Evolutionary conservation across 2,113 vertebrate genomes (phyloP).

Genomic region (Nothobranchius kuhntae): DNA sequence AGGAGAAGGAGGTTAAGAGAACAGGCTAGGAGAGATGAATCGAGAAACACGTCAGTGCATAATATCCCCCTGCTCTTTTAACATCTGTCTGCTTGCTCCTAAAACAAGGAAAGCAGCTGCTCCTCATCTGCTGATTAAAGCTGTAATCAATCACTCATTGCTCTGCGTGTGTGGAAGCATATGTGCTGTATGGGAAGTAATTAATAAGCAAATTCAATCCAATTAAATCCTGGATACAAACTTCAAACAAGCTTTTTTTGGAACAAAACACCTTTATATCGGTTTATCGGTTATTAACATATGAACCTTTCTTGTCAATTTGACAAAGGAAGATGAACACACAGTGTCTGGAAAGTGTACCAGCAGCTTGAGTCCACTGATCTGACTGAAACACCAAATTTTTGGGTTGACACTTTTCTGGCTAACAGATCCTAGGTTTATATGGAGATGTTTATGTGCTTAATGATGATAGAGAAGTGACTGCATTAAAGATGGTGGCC

Average conservation of each 20-base stretch:
- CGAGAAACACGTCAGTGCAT: not conserved
- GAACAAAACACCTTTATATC: not conserved
- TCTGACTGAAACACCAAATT: too few species aligned
- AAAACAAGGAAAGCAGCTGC: constrained; percentile 56
- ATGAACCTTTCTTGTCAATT: not conserved
- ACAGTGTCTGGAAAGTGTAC: not conserved
- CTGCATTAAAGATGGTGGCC: not conserved
- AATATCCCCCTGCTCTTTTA: constrained; percentile 42
- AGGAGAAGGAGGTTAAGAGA: constrained; percentile 32
- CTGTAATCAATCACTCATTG: constrained; percentile 63
- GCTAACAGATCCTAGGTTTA: not conserved
- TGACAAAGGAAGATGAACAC: not conserved
- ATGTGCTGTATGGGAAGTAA: constrained; percentile 6
- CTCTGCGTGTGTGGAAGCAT: constrained; percentile 9
- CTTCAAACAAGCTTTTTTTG: not conserved
- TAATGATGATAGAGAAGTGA: not conserved
- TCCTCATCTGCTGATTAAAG: constrained; percentile 59
- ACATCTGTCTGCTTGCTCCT: constrained; percentile 57
- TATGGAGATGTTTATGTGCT: not conserved
- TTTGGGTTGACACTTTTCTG: not conserved
- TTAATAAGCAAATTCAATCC: constrained; percentile 22
- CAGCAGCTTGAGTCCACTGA: not conserved
- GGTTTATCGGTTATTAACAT: not conserved
- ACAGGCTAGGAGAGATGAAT: constrained; percentile 30
- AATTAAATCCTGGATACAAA: not conserved